Base-by-base conservation (phyloP, 2,113 vertebrate genomes). In the Paradisaea rubra region DNA sequence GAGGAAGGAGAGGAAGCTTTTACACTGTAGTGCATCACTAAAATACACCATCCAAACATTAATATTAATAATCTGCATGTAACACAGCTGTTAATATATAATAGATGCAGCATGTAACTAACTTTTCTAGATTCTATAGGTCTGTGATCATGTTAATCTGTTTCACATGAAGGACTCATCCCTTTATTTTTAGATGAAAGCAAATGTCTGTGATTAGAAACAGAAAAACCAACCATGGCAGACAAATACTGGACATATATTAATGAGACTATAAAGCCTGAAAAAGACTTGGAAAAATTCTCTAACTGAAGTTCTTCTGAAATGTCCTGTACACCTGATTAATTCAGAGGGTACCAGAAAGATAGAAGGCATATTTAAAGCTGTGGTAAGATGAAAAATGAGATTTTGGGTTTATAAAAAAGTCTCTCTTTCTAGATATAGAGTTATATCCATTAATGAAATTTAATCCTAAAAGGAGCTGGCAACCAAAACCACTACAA, bases 161-260 rank as follows among this genome's bases (percentile, higher is more conserved):
- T 93, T 88, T 80, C 63, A 93, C 23, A 66, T 35, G 35, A 63
- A 81, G 47, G 56, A 69, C 17, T 54, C 47, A 70, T 28, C 24
- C 20, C 33, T 88, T 77, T 73, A 86, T 81, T 90, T 95, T 81
- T 39, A 61, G 71, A 72, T 22, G 11, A 68, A 94, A 95, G 65
- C 66, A 94, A 88, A 95, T 24, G 20, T 86, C 47, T 93, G 27
- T 88, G 72, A 91, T 89, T 54, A 41, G 84, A 92, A 93, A 83
- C 17, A 82, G 65, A 54, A 61, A 77, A 89, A 69, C 2, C 54
- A 93, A 33, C 13, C 23, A 63, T 47, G 30, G 33, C 56, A 95
- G 89, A 70, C n/a, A 87, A 82, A 81, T 41, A 76, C 20, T 63
- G 54, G 63, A 81, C 4, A 2, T 63, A 85, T 30, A 37, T 45